Evolutionary conservation across 2,113 vertebrate genomes (phyloP), one percentile per base, ranked within the genome.

Genomic region (Crocuta crocuta): DNA sequence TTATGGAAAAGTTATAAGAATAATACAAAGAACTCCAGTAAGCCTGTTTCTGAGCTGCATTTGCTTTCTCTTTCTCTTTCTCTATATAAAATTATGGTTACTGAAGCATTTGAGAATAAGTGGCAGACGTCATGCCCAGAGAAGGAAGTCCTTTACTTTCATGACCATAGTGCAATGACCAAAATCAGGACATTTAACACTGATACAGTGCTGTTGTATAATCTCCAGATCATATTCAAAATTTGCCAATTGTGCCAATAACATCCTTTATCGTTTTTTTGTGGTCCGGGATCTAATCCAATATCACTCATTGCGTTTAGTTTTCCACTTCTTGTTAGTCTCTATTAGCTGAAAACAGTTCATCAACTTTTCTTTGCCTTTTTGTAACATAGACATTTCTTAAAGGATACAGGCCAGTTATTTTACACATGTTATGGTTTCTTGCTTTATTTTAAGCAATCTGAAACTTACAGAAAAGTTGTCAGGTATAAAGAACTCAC

Each of bases 401-500:
- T 86, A 35, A 95, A 94, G 61, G 74, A n/a, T 65, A 45, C 8
- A 45, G 16, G 16, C 15, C 3, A 73, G 48, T 82, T 90, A 82
- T 81, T 94, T 95, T 94, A 45, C 48, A 73, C 35, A 43, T 19
- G 8, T 86, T 81, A 48, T 58, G 11, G 31, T 63, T 94, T 81
- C 70, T 92, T 83, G 35, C n/a, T 91, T 93, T 94, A 35, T 84
- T 96, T 94, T 84, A 76, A 91, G 48, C 28, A 84, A 35, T 65
- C 31, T 53, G 45, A 78, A 95, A 80, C 31, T 84, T 45, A 88
- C 16, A 58, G 28, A 84, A 78, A 61, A 88, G 33, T 82, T 70
- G n/a, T 95, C 70, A 87, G 80, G 16, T 74, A 31, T 73, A 63
- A 94, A 96, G 63, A 83, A 48, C 5, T 71, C 43, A 21, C n/a